Evolutionary conservation across 2,797 vertebrate genomes (phyloP).

Genomic region (Gymnothorax reevesii): DNA sequence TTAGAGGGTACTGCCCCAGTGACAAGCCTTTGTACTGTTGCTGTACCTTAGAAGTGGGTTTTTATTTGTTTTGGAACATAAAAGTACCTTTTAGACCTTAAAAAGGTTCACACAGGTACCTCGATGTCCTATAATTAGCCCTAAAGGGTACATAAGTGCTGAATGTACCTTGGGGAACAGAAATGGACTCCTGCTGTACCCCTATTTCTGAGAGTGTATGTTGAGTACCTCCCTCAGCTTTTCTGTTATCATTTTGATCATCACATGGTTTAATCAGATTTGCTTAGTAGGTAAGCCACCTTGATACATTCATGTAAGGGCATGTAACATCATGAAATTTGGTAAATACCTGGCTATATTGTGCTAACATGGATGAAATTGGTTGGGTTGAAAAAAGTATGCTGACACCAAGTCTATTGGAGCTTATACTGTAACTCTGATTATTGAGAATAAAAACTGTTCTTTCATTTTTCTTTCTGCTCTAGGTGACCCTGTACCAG

Average conservation of each 20-base stretch:
- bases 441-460: background rate
- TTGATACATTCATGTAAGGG: background rate
- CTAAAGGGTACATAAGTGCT: too few relatives aligned
- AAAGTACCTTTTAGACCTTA: too few relatives aligned
- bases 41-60: too few relatives aligned
- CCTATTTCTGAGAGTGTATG: too few relatives aligned
- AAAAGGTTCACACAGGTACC: too few relatives aligned
- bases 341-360: background rate
- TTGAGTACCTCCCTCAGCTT: background rate
- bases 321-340: background rate
- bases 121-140: too few relatives aligned
- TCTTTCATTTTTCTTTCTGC: conserved; percentile 9
- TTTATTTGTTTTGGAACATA: too few relatives aligned
- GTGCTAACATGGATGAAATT: background rate
- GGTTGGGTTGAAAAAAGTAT: background rate
- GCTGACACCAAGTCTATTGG: background rate
- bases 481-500: conserved; percentile 7
- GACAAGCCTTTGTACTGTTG: too few relatives aligned
- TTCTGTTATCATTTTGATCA: background rate
- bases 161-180: too few relatives aligned
- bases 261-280: background rate
- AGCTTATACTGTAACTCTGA: background rate
- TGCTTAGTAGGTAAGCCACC: background rate
- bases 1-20: too few relatives aligned
- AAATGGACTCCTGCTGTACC: too few relatives aligned